A percentile compares a stretch with the other conserved stretches of the same genome.
These are phyloP conservation scores for Euspilapteryx auroguttella DNA, from an alignment of 2,888 invertebrate species.

Conservation along the genomic window DNA sequence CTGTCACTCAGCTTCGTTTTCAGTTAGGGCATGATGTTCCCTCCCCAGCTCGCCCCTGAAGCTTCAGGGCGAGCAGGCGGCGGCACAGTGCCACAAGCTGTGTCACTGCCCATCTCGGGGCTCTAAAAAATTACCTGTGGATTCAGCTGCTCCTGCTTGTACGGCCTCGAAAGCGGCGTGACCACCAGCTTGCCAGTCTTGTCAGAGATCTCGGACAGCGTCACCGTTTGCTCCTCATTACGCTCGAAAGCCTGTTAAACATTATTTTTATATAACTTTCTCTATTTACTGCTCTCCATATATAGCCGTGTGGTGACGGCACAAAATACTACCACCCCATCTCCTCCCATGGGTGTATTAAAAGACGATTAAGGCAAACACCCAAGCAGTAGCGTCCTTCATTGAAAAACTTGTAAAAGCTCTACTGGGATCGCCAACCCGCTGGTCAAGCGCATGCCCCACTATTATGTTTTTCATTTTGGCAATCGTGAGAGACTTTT, in stretches of 20 bases:
- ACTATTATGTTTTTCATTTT: too few relatives aligned
- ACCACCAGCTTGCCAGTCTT: slow-evolving; percentile 66
- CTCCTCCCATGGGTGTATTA: too few relatives aligned
- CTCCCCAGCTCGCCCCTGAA: neutral
- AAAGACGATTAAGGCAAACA: neutral
- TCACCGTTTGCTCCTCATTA: slow-evolving; percentile 64
- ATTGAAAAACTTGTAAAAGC: too few relatives aligned
- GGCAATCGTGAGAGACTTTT: too few relatives aligned
- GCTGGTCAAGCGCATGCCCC: too few relatives aligned
- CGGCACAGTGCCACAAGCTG: neutral
- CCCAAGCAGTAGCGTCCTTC: too few relatives aligned
- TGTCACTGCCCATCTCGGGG: neutral
- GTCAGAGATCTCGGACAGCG: slow-evolving; percentile 73
- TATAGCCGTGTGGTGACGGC: too few relatives aligned
- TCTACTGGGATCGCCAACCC: too few relatives aligned
- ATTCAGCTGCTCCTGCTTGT: slow-evolving; percentile 70
- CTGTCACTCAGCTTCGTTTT: too few relatives aligned
- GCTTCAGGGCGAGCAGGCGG: neutral
- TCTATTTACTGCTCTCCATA: neutral
- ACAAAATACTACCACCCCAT: too few relatives aligned
- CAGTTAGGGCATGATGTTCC: too few relatives aligned
- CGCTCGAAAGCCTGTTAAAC: slow-evolving; percentile 63
- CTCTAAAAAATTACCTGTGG: slow-evolving; percentile 54
- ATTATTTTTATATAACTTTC: neutral
- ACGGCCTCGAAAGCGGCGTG: slow-evolving; percentile 71